Base-by-base conservation (phyloP, 2,797 vertebrate genomes). In the Lateolabrax maculatus region DNA sequence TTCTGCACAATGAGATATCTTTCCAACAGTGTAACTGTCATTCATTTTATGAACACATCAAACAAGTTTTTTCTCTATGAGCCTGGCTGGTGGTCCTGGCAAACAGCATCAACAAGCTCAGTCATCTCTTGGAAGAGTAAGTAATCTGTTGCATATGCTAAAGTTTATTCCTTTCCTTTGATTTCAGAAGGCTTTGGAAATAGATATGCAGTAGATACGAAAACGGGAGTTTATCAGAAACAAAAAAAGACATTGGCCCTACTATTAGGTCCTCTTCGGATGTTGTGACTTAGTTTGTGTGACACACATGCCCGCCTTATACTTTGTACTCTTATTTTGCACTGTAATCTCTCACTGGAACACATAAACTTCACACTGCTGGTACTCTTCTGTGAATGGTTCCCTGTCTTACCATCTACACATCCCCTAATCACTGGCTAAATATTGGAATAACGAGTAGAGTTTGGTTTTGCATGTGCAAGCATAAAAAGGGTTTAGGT, bases 1-100 rank as follows among this genome's bases (percentile, higher is more conserved):
- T 81, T 90, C 81, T 83, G 73, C 75, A 83, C 83, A 81, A 83
- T 80, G 51, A 86, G 71, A 85, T 89, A 74, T 87, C 75, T 77
- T 80, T 86, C 84, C 87, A 88, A 69, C 82, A 86, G 84, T 89
- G 75, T 91, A 87, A 85, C 89, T 90, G 87, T 90, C 88, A 90
- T 88, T 91, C 69, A 83, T 85, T 86, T 85, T 85, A 88, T 84
- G 77, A 89, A 88, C 81, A 87, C 69, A 81, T 85, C 76, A 85
- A 89, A 87, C 58, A 87, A 27, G 36, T 70, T 72, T 76, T 52
- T 87, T 72, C 75, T 81, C 77, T 69, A 57, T 65, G 82, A 86
- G 67, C 85, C 63, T 84, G 81, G 78, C 88, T 88, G 79, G 89
- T 90, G 87, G 91, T 91, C 90, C 80, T 90, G 87, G 90, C 86